Conservation (phyloP, 92 coral and sea anemone genomes). For the Porites evermanni region DNA sequence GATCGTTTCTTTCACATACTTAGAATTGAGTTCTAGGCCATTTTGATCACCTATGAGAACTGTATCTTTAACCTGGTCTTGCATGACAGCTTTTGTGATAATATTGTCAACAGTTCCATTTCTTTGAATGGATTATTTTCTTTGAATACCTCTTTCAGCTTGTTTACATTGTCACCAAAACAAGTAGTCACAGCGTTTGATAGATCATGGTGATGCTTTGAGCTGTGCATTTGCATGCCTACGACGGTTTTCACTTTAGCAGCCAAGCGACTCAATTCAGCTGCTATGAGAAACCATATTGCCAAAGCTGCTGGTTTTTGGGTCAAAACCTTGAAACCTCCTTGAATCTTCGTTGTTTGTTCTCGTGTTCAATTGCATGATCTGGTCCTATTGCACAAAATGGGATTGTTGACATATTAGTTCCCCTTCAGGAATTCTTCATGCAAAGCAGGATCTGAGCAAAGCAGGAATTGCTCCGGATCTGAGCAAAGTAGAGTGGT, state of each 20-base stretch:
- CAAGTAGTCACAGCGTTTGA: slow-evolving; percentile 31
- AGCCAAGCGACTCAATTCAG: slow-evolving; percentile 49
- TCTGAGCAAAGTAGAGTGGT: slow-evolving; percentile 69
- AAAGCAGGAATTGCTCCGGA: slow-evolving; percentile 30
- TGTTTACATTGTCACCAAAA: slow-evolving; percentile 31
- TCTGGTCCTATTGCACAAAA: slow-evolving; percentile 48
- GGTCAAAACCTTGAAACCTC: slow-evolving; percentile 59
- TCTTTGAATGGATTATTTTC: slow-evolving; percentile 54
- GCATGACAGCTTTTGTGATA: slow-evolving; percentile 62
- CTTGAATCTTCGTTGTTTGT: slow-evolving; percentile 40
- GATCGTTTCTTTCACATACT: slow-evolving; percentile 55
- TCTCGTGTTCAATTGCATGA: slow-evolving; percentile 32
- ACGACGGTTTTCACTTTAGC: slow-evolving; percentile 50
- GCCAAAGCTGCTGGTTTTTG: slow-evolving; percentile 65
- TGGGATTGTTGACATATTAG: slow-evolving; percentile 54
- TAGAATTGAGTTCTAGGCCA: slow-evolving; percentile 45
- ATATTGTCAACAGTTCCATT: slow-evolving; percentile 46
- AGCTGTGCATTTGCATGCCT: slow-evolving; percentile 8
- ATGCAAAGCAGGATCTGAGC: slow-evolving; percentile 22
- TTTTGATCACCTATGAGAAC: slow-evolving; percentile 41
- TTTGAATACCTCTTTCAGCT: slow-evolving; percentile 56
- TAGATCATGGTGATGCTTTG: slow-evolving; percentile 42
- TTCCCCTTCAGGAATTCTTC: slow-evolving; percentile 22
- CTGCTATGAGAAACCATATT: slow-evolving; percentile 63
- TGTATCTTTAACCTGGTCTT: slow-evolving; percentile 24